Evolutionary conservation across 2,797 vertebrate species (phyloP).

Genomic region (Onychomys arenicola): DNA sequence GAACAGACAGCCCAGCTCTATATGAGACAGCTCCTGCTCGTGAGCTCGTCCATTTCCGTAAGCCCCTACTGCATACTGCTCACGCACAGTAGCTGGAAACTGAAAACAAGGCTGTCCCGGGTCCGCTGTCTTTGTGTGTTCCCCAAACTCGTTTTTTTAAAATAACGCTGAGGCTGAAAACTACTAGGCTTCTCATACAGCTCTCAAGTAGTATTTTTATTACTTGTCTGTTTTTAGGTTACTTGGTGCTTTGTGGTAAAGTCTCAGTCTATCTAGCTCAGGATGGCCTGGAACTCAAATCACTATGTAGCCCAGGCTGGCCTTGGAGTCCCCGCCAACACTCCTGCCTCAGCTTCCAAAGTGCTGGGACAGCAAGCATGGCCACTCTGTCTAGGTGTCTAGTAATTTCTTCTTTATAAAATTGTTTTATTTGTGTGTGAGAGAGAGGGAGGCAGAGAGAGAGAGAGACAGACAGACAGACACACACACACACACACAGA

Average conservation of each 20-base stretch:
- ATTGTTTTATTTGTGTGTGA: background rate
- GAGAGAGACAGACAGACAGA: background rate
- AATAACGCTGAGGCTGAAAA: constrained; percentile 25
- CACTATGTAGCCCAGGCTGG: background rate
- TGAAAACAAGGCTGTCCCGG: background rate
- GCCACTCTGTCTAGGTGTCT: no score
- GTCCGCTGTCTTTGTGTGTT: background rate
- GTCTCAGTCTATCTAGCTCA: background rate
- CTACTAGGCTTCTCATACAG: background rate
- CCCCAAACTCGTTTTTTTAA: constrained; percentile 3
- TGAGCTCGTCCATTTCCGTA: background rate
- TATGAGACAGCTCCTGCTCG: background rate
- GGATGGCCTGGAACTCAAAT: background rate
- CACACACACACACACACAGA: no score
- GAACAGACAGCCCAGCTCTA: background rate
- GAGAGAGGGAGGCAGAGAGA: background rate
- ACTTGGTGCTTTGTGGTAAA: background rate
- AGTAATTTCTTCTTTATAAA: background rate
- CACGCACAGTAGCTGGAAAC: background rate
- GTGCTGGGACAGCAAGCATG: no score
- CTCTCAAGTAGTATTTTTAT: background rate
- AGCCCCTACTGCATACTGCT: background rate
- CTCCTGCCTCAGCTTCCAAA: background rate
- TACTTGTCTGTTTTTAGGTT: background rate
- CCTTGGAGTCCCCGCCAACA: background rate